Conservation (phyloP, 2,113 vertebrate genomes). For the Calcarius ornatus region DNA sequence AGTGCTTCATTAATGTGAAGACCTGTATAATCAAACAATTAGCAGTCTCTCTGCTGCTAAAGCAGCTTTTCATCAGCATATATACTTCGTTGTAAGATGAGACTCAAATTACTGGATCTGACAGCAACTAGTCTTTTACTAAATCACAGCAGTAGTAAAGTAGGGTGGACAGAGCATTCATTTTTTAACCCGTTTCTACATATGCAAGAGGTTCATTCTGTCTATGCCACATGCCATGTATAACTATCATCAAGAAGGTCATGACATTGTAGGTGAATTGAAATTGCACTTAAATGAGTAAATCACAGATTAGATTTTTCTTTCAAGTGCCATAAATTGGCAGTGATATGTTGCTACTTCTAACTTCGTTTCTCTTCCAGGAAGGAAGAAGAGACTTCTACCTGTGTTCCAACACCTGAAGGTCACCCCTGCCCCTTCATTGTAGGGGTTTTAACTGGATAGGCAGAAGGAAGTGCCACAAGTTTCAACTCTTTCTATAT, state of each 20-base stretch:
- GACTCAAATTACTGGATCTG: constrained; percentile 74
- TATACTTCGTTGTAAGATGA: constrained; percentile 82
- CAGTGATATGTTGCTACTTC: background rate
- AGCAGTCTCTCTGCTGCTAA: constrained; percentile 85
- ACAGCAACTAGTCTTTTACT: constrained; percentile 68
- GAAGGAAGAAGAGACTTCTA: background rate
- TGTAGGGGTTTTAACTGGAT: background rate
- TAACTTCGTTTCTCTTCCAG: background rate
- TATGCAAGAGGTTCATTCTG: background rate
- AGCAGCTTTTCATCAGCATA: constrained; percentile 92
- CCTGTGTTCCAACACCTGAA: rapidly evolving
- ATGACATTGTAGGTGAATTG: background rate
- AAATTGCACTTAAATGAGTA: background rate
- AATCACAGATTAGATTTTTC: background rate
- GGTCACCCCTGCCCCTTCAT: background rate
- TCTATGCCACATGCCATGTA: background rate
- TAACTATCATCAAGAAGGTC: background rate
- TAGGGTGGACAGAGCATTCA: constrained; percentile 13
- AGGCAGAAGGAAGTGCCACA: background rate
- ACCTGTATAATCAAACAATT: constrained; percentile 99
- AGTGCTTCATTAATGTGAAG: constrained; percentile 99
- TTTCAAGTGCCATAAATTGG: background rate
- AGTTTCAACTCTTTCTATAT: background rate
- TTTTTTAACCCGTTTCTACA: background rate
- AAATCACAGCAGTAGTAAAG: constrained; percentile 33